A percentile compares a stretch with the other conserved stretches of the same genome.
Evolutionary conservation across 37 sponge, comb jelly and placozoan genomes (phyloP).

Genomic region (Bolinopsis microptera): DNA sequence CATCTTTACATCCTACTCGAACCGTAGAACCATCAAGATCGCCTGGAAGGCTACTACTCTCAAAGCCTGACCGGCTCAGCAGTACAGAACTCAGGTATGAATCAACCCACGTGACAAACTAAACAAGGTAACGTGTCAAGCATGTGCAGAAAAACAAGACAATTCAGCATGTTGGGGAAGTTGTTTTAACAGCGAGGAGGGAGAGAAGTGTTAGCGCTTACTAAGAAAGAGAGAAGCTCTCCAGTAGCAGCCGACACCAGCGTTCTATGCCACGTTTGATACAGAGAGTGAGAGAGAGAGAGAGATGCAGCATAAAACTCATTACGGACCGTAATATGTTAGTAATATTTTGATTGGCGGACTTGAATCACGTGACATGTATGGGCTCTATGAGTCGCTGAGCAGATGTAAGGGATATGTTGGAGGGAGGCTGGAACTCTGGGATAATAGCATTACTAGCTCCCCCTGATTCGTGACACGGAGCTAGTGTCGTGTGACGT

Average conservation of each 20-base stretch:
- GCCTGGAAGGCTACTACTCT: not conserved
- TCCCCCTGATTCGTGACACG: not conserved
- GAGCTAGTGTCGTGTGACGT: not conserved
- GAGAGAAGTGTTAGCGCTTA: not conserved
- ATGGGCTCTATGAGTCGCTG: not conserved
- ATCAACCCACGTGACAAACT: not conserved
- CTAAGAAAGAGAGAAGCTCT: too few relatives aligned
- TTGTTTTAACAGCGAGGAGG: not conserved
- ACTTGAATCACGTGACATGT: not conserved
- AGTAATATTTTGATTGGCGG: not conserved
- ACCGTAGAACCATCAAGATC: not conserved
- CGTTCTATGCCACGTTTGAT: not conserved
- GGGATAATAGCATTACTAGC: not conserved
- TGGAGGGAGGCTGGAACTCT: not conserved
- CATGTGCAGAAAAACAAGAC: not conserved
- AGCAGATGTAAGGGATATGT: not conserved
- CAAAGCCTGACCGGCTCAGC: not conserved
- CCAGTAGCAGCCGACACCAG: not conserved
- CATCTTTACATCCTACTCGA: too few relatives aligned
- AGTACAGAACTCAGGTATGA: not conserved
- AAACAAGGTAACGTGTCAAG: not conserved
- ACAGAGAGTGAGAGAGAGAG: not conserved
- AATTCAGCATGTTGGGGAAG: not conserved
- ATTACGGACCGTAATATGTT: not conserved
- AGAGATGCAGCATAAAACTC: slow-evolving; percentile 35